Evolutionary conservation across 2,888 invertebrate genomes (phyloP).

Genomic region (Rotaria magnacalcarata): DNA sequence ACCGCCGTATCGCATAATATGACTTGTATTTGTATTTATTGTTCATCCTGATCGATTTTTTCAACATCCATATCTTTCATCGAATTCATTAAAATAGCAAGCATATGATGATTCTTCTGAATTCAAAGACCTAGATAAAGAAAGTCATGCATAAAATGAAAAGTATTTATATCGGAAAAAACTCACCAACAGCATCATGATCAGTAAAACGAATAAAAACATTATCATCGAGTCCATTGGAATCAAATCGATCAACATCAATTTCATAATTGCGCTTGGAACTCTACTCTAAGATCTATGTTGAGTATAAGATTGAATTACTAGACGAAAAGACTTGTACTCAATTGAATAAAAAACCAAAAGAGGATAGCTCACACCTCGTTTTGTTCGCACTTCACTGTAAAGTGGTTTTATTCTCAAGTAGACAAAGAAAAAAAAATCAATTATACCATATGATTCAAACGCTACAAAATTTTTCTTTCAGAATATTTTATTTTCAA

Average conservation of each 20-base stretch:
- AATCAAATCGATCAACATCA: conserved; percentile 38
- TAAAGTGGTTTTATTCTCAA: not conserved
- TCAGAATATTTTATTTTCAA: no score
- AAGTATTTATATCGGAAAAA: no score
- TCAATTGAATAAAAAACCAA: not conserved
- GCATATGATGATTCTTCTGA: conserved; percentile 64
- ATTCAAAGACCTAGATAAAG: conserved; percentile 62
- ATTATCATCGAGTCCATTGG: conserved; percentile 64
- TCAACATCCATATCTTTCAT: conserved; percentile 64
- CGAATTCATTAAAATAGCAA: conserved; percentile 65
- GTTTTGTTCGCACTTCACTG: no score
- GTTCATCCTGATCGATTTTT: conserved; percentile 34
- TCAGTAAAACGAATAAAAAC: conserved; percentile 67
- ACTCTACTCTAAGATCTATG: no score
- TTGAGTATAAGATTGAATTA: no score
- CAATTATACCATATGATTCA: no score
- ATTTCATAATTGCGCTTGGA: no score
- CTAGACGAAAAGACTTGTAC: not conserved
- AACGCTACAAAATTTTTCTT: no score
- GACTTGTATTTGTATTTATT: conserved; percentile 63
- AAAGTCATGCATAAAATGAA: not conserved
- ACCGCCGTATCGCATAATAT: conserved; percentile 65
- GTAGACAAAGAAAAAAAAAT: no score
- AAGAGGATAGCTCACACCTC: no score
- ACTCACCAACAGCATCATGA: conserved; percentile 62